Percentiles rank a stretch among this genome's conserved stretches.
Conservation (phyloP, 2,797 vertebrate genomes). For the Notamacropus eugenii region DNA sequence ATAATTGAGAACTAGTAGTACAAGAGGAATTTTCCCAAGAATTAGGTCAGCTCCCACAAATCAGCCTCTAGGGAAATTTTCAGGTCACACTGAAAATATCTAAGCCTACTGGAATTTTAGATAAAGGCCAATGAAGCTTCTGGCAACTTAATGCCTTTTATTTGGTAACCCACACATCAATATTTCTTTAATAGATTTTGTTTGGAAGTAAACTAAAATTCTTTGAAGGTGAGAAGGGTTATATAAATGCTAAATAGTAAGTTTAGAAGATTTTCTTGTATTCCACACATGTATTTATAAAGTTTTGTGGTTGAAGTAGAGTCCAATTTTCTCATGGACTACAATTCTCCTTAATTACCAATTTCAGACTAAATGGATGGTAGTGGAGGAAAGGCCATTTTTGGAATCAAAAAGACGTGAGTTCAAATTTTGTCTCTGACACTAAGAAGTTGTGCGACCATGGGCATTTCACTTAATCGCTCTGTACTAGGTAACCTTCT, state of each 20-base stretch:
- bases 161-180: constrained; percentile 37
- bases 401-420: background rate
- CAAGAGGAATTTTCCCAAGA: constrained; percentile 38
- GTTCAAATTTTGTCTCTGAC: background rate
- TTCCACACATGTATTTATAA: background rate
- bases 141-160: constrained; percentile 4
- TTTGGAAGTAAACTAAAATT: constrained; percentile 45
- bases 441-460: background rate
- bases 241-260: constrained; percentile 21
- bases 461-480: background rate
- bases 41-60: constrained; percentile 15
- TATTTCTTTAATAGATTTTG: constrained; percentile 3
- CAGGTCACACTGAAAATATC: constrained; percentile 37
- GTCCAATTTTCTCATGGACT: background rate
- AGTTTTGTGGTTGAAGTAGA: background rate
- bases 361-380: background rate
- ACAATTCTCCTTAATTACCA: background rate
- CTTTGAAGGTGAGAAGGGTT: constrained; percentile 5
- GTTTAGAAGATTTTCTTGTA: background rate
- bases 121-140: constrained; percentile 46
- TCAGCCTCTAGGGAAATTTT: constrained; percentile 55
- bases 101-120: constrained; percentile 32
- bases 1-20: background rate
- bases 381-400: background rate
- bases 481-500: background rate